These are phyloP conservation scores for Dexiosoma caninum DNA, from an alignment of 2,888 invertebrate genomes.

Conservation along the genomic window DNA sequence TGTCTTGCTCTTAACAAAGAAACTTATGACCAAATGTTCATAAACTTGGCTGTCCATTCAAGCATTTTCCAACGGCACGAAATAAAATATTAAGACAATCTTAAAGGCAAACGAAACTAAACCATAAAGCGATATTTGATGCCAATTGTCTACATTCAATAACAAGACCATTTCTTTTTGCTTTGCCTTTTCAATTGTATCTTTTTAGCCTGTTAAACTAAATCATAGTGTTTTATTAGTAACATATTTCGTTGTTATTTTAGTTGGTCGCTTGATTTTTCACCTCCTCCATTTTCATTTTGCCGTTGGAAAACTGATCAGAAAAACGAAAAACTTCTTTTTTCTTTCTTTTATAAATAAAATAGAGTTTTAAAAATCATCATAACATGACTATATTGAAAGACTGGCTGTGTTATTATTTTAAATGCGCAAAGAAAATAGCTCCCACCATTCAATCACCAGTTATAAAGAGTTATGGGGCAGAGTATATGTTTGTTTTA, in stretches of 20 bases:
- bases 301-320: background rate
- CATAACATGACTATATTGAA: constrained; percentile 42
- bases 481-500: constrained; percentile 33
- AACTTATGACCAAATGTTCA: constrained; percentile 36
- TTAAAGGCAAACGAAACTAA: constrained; percentile 5
- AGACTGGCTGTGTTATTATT: constrained; percentile 41
- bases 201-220: constrained; percentile 46
- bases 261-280: constrained; percentile 14
- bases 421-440: constrained; percentile 40
- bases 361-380: constrained; percentile 54
- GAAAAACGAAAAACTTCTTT: constrained; percentile 39
- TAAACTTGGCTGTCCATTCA: constrained; percentile 24
- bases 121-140: constrained; percentile 48
- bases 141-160: constrained; percentile 48
- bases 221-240: constrained; percentile 54
- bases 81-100: constrained; percentile 15
- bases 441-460: constrained; percentile 57
- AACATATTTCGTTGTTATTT: constrained; percentile 27
- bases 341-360: background rate
- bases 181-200: constrained; percentile 26
- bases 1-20: background rate
- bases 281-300: constrained; percentile 20
- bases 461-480: constrained; percentile 24
- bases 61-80: constrained; percentile 45
- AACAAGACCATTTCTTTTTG: constrained; percentile 40